Conservation (phyloP, 2,888 invertebrate species). For the Raillietiella orientalis region DNA sequence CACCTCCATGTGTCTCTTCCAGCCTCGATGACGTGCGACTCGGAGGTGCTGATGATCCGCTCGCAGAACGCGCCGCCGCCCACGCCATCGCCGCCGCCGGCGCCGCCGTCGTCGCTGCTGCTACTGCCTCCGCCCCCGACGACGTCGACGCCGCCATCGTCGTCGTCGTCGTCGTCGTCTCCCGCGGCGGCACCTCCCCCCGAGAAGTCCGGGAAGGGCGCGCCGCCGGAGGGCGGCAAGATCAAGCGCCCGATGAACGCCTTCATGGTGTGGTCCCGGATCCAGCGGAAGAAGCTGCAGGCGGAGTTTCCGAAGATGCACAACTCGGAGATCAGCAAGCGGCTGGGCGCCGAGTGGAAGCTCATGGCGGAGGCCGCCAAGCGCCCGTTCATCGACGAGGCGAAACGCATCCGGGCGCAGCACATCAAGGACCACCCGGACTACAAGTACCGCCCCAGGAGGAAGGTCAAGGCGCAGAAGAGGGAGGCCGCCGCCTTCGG, state of each 20-base stretch:
- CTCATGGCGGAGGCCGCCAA: slow-evolving; percentile 52
- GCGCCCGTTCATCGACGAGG: slow-evolving; percentile 63
- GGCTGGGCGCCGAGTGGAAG: slow-evolving; percentile 71
- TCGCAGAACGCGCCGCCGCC: too few relatives aligned
- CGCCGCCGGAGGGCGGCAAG: too few relatives aligned
- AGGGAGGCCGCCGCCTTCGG: slow-evolving; percentile 9
- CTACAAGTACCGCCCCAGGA: slow-evolving; percentile 47
- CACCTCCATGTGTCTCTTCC: too few relatives aligned
- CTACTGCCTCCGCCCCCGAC: too few relatives aligned
- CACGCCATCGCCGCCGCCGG: too few relatives aligned
- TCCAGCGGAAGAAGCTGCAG: slow-evolving; percentile 67
- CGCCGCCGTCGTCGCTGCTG: too few relatives aligned
- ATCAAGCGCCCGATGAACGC: slow-evolving; percentile 95
- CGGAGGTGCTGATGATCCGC: too few relatives aligned
- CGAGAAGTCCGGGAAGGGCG: too few relatives aligned
- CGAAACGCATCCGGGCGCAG: slow-evolving; percentile 44
- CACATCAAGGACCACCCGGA: slow-evolving; percentile 79
- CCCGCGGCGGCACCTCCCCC: too few relatives aligned
- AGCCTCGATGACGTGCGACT: too few relatives aligned
- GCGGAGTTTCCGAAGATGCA: slow-evolving; percentile 91
- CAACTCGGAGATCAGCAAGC: slow-evolving; percentile 73
- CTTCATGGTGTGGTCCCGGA: slow-evolving; percentile 86
- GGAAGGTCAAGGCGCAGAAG: slow-evolving; percentile 41
- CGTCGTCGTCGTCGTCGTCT: too few relatives aligned
- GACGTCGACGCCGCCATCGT: too few relatives aligned